A percentile compares a stretch with the other conserved stretches of the same genome.
Evolutionary conservation across 2,888 invertebrate species (phyloP).

Genomic region (Cistogaster globosa): DNA sequence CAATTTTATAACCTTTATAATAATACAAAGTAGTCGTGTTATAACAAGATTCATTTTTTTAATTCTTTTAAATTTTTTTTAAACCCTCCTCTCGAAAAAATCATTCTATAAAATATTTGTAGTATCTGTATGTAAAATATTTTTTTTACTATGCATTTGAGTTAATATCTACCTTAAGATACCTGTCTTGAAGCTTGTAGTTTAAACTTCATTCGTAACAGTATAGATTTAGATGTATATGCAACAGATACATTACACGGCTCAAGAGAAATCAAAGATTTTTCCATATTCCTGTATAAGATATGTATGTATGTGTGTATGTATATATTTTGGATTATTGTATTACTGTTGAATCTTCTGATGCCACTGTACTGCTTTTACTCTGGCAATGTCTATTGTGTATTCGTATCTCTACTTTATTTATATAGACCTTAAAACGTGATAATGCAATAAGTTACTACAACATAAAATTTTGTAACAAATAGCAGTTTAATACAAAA

Average conservation of each 20-base stretch:
- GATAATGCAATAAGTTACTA: slow-evolving; percentile 66
- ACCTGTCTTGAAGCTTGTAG: not conserved
- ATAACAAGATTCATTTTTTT: no score
- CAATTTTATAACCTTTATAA: no score
- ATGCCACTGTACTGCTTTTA: not conserved
- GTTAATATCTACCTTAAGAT: not conserved
- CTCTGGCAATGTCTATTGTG: slow-evolving; percentile 19
- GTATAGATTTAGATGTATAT: not conserved
- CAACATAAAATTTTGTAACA: slow-evolving; percentile 55
- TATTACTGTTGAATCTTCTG: slow-evolving; percentile 18
- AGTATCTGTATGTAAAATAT: not conserved
- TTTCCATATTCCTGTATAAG: slow-evolving; percentile 59
- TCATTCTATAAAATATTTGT: not conserved
- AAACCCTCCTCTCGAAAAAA: not conserved
- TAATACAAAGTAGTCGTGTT: no score
- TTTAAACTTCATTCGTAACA: not conserved
- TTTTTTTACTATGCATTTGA: not conserved
- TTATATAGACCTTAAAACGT: slow-evolving; percentile 64
- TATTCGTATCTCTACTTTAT: slow-evolving; percentile 30
- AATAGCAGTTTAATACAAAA: slow-evolving; percentile 31
- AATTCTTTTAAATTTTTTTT: no score
- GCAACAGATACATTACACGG: slow-evolving; percentile 57
- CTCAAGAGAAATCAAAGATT: slow-evolving; percentile 71
- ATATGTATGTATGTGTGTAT: not conserved
- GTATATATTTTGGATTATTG: not conserved